phyloP scores from a whole-genome alignment of 1,140 invertebrate genomes.

The Chlorops oryzae region DNA sequence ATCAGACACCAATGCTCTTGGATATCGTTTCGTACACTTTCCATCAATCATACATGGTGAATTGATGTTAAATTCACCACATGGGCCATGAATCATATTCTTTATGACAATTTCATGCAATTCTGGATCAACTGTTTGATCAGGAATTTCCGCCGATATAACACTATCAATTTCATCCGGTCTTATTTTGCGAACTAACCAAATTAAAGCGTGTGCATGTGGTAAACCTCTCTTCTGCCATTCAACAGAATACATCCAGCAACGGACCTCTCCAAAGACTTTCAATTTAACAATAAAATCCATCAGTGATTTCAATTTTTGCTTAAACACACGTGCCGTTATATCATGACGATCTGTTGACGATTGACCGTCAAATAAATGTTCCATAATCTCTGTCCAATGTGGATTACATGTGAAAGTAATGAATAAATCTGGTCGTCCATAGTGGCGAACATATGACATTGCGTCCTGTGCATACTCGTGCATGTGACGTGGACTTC shows the following conservation, averaged over 20 bases:
- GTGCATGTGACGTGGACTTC: conserved; percentile 46
- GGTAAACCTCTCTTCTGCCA: too few species aligned
- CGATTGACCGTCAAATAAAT: too few species aligned
- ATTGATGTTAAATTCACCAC: conserved; percentile 35
- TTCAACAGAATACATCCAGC: too few species aligned
- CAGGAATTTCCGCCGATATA: conserved; percentile 53
- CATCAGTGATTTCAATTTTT: too few species aligned
- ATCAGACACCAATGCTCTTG: conserved; percentile 21
- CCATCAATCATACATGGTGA: conserved; percentile 18
- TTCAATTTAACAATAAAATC: too few species aligned
- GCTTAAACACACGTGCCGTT: too few species aligned
- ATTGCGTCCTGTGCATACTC: conserved; percentile 48
- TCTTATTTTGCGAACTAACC: too few species aligned
- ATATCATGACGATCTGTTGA: conserved; percentile 44
- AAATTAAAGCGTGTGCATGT: too few species aligned
- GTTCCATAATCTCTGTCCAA: conserved; percentile 49
- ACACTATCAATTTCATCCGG: too few species aligned
- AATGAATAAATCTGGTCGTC: conserved; percentile 47
- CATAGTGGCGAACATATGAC: conserved; percentile 45
- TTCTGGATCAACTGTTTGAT: conserved; percentile 44
- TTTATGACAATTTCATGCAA: conserved; percentile 45
- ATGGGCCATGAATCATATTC: conserved; percentile 52
- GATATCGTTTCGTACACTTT: conserved; percentile 25
- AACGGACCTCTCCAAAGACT: too few species aligned
- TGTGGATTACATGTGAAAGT: conserved; percentile 51